These are phyloP conservation scores for Tapirus terrestris DNA, from an alignment of 2,113 vertebrate species.

Conservation along the genomic window DNA sequence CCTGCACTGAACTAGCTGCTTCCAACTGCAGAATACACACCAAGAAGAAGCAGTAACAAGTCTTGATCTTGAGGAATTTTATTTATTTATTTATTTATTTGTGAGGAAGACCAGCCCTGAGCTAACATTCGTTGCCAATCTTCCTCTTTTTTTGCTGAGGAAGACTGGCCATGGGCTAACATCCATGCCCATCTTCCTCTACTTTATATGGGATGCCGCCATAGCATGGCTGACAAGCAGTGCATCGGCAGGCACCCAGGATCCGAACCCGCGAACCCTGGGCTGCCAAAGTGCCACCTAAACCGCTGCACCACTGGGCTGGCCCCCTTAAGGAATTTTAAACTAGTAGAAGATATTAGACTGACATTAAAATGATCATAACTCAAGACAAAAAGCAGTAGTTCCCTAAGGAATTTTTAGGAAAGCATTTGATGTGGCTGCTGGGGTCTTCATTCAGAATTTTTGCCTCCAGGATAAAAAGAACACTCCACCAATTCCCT, in stretches of 20 bases:
- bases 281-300: no score
- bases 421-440: neutral
- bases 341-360: neutral
- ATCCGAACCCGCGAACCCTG: no score
- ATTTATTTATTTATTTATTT: no score
- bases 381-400: neutral
- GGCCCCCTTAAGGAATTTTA: neutral
- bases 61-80: neutral
- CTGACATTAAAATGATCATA: neutral
- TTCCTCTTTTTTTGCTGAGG: no score
- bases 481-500: neutral
- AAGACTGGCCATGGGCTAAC: no score
- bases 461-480: neutral
- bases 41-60: neutral
- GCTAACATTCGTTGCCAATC: no score
- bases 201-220: no score
- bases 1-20: neutral
- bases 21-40: neutral
- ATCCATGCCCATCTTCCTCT: no score
- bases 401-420: neutral
- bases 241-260: no score
- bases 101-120: no score
- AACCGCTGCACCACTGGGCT: no score
- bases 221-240: no score
- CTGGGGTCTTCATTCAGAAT: neutral